Evolutionary conservation across 2,888 invertebrate genomes (phyloP).

Genomic region (Drosophila niveifrons): DNA sequence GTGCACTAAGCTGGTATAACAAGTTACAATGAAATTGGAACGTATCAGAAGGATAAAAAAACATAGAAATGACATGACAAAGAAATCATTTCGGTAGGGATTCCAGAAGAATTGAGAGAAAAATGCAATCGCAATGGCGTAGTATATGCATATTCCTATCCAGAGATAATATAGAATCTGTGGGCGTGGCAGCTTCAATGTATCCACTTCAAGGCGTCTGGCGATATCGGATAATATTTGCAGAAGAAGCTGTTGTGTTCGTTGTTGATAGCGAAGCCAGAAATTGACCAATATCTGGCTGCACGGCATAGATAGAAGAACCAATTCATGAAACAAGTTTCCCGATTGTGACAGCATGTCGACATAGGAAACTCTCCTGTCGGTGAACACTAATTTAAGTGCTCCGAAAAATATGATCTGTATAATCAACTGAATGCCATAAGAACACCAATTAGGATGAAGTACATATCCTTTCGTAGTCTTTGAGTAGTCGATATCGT

Average conservation of each 20-base stretch:
- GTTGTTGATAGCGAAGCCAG: slow-evolving; percentile 36
- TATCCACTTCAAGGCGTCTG: slow-evolving; percentile 20
- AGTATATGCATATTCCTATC: slow-evolving; percentile 1
- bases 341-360: slow-evolving; percentile 23
- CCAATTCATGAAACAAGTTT: neutral
- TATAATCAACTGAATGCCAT: slow-evolving; percentile 1
- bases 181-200: slow-evolving; percentile 14
- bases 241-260: slow-evolving; percentile 22
- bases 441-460: slow-evolving; percentile 7
- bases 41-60: slow-evolving; percentile 11
- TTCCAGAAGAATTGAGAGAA: neutral
- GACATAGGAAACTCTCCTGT: rapidly evolving
- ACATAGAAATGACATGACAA: neutral
- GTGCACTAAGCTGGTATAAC: slow-evolving; percentile 34
- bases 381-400: neutral
- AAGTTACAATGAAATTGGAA: slow-evolving; percentile 20
- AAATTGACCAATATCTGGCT: slow-evolving; percentile 14
- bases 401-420: neutral
- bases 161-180: slow-evolving; percentile 36
- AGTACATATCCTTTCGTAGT: slow-evolving; percentile 15
- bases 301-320: neutral
- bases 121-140: neutral
- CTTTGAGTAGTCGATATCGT: slow-evolving; percentile 35
- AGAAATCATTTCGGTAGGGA: neutral
- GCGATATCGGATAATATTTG: slow-evolving; percentile 17